A percentile compares a stretch with the other conserved stretches of the same genome.
These are phyloP conservation scores for Frieseomelitta varia DNA, from an alignment of 1,140 invertebrate genomes.

Conservation along the genomic window DNA sequence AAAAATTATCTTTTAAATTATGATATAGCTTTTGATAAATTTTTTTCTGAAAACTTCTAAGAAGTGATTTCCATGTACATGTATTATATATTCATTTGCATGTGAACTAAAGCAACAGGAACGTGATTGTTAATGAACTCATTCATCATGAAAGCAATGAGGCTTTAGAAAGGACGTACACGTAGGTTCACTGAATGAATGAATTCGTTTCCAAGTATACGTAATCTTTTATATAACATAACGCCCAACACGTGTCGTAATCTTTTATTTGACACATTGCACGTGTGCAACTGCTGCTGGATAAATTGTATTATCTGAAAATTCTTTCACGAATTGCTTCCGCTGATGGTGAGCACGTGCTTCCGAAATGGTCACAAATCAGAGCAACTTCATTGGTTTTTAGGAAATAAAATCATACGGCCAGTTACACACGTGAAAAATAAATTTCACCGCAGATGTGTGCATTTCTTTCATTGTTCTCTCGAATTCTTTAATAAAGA, in stretches of 20 bases:
- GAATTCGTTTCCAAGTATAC: background rate
- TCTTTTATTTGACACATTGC: slow-evolving; percentile 18
- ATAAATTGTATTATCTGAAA: slow-evolving; percentile 33
- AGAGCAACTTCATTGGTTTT: background rate
- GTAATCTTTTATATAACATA: background rate
- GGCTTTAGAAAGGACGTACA: background rate
- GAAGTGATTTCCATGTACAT: background rate
- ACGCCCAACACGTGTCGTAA: slow-evolving; percentile 7
- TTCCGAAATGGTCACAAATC: slow-evolving; percentile 7
- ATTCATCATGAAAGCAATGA: background rate
- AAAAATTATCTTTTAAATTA: too few relatives aligned
- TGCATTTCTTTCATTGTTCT: background rate
- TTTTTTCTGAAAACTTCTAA: too few relatives aligned
- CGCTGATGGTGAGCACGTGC: slow-evolving; percentile 7
- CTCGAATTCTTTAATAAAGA: background rate
- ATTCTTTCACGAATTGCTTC: slow-evolving; percentile 25
- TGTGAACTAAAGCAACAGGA: too few relatives aligned
- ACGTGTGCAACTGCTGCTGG: background rate
- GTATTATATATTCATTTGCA: background rate
- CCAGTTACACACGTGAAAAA: background rate
- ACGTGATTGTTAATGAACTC: background rate
- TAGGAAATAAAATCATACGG: background rate
- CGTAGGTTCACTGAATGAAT: background rate
- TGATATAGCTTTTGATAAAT: too few relatives aligned
- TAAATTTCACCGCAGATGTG: too few relatives aligned